These are phyloP conservation scores for Heloderma charlesbogerti DNA, from an alignment of 2,113 vertebrate species.

Conservation along the genomic window DNA sequence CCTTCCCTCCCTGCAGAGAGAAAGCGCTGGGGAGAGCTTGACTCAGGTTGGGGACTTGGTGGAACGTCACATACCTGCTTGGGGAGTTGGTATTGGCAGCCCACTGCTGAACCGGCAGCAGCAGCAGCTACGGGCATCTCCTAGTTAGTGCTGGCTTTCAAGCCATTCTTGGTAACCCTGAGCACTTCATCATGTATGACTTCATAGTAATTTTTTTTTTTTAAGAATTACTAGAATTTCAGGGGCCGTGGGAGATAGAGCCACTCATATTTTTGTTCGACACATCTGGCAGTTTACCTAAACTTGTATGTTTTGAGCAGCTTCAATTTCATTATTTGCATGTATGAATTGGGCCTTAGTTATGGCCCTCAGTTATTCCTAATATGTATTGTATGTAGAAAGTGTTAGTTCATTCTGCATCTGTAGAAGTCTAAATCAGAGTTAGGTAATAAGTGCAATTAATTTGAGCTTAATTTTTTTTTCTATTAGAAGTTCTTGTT, in stretches of 20 bases:
- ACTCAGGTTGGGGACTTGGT: too few species aligned
- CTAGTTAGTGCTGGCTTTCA: not conserved
- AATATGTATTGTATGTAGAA: not conserved
- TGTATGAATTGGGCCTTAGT: not conserved
- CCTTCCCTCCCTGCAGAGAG: too few species aligned
- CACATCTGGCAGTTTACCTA: not conserved
- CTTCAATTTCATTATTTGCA: not conserved
- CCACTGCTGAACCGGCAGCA: too few species aligned
- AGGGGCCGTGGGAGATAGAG: too few species aligned
- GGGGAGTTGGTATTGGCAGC: too few species aligned
- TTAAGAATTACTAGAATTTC: not conserved
- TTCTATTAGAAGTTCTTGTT: not conserved
- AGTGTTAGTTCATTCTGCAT: conserved; percentile 19
- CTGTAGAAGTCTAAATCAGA: conserved; percentile 18
- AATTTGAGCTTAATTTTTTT: not conserved
- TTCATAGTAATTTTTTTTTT: too few species aligned
- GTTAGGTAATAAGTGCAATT: conserved; percentile 4
- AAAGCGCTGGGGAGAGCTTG: too few species aligned
- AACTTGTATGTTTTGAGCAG: not conserved
- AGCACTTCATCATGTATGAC: too few species aligned
- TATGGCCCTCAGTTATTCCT: not conserved
- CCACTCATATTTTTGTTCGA: not conserved
- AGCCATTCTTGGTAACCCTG: not conserved
- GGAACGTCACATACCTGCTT: too few species aligned
- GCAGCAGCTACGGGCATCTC: not conserved